phyloP scores from a whole-genome alignment of 64 coral and sea anemone species.

The Astreopora myriophthalma region DNA sequence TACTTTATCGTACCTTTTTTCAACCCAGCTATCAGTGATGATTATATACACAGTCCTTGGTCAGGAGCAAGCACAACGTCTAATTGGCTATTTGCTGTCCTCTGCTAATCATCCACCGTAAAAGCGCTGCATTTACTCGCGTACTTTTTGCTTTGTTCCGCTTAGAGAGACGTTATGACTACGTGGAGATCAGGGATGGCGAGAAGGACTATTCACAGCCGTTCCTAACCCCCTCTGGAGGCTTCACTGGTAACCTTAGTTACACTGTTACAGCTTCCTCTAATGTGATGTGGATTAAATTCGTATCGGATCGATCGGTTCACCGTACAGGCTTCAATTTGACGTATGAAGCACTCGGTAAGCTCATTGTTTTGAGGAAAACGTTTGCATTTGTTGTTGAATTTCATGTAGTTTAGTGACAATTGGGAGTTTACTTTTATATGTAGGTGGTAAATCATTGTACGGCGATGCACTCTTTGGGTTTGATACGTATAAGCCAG shows the following conservation, averaged over 20 bases:
- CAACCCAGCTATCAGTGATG: no score
- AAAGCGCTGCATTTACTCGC: background rate
- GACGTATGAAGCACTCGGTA: slow-evolving; percentile 70
- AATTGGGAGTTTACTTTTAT: no score
- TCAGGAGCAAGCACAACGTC: no score
- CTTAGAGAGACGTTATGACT: slow-evolving; percentile 53
- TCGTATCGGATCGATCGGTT: slow-evolving; percentile 48
- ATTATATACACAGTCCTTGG: no score
- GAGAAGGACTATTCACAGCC: slow-evolving; percentile 45
- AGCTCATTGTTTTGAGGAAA: background rate
- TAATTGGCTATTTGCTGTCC: no score
- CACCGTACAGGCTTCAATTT: slow-evolving; percentile 71
- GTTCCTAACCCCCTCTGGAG: slow-evolving; percentile 35
- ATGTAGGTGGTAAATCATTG: no score
- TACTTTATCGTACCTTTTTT: no score
- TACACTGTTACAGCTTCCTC: slow-evolving; percentile 26
- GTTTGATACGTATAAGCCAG: no score
- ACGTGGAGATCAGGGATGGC: slow-evolving; percentile 66
- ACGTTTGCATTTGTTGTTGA: no score
- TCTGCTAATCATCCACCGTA: no score
- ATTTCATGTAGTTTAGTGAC: no score
- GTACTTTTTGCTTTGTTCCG: background rate
- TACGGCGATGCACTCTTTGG: no score
- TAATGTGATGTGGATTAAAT: slow-evolving; percentile 88
- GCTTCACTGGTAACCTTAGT: slow-evolving; percentile 57